These are phyloP conservation scores for Betta splendens DNA, from an alignment of 2,797 vertebrate genomes.

Conservation along the genomic window DNA sequence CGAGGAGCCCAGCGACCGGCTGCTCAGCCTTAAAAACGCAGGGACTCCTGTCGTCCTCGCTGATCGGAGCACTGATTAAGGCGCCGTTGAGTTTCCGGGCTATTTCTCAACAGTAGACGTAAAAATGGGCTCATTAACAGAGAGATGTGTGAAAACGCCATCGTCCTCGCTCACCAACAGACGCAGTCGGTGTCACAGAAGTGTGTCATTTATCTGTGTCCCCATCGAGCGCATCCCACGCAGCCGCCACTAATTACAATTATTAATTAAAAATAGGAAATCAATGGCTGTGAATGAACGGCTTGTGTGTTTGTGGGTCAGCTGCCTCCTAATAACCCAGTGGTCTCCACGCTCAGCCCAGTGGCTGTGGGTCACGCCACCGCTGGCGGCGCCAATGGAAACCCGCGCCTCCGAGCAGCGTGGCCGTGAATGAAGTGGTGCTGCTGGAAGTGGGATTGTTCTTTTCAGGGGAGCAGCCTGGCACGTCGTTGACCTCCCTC, in stretches of 20 bases:
- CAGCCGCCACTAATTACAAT: conserved; percentile 92
- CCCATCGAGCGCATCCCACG: conserved; percentile 83
- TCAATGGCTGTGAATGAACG: conserved; percentile 90
- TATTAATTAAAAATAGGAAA: conserved; percentile 99
- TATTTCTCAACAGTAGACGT: conserved; percentile 42
- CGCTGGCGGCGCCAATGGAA: conserved; percentile 66
- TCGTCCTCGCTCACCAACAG: conserved; percentile 1
- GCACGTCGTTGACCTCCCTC: conserved; percentile 10
- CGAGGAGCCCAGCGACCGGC: conserved; percentile 31
- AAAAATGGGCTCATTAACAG: conserved; percentile 42
- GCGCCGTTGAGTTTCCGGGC: neutral
- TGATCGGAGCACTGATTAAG: conserved; percentile 30
- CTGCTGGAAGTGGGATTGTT: conserved; percentile 17
- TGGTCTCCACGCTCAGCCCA: too few species aligned
- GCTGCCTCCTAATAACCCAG: conserved; percentile 27
- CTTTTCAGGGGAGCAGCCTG: neutral
- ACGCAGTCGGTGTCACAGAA: conserved; percentile 43
- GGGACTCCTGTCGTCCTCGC: conserved; percentile 4
- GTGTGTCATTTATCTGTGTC: conserved; percentile 83
- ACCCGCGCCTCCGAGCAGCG: conserved; percentile 24
- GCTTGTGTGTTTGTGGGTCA: conserved; percentile 62
- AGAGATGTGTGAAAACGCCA: conserved; percentile 27
- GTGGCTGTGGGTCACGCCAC: too few species aligned
- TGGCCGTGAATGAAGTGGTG: conserved; percentile 37
- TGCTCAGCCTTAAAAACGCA: conserved; percentile 34